These are phyloP conservation scores for Diaperis boleti DNA, from an alignment of 2,888 invertebrate genomes.

Conservation along the genomic window DNA sequence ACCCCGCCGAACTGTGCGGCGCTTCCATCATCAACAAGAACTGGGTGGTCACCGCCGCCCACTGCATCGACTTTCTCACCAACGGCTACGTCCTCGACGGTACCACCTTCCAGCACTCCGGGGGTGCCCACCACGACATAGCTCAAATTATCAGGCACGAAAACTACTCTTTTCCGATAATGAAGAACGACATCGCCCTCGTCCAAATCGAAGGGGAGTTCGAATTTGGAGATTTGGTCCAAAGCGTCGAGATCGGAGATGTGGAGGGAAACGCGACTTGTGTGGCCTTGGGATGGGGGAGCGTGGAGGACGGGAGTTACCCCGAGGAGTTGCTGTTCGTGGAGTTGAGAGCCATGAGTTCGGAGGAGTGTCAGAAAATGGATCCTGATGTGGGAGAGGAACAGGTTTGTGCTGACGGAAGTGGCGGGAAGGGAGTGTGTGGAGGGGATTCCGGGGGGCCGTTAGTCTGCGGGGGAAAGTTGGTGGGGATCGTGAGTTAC, in stretches of 20 bases:
- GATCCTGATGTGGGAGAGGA: not conserved
- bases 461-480: too few relatives aligned
- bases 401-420: too few relatives aligned
- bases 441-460: too few relatives aligned
- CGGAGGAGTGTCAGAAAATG: not conserved
- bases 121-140: not conserved
- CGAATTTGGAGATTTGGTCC: not conserved
- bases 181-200: not conserved
- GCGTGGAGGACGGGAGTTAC: not conserved
- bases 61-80: too few relatives aligned
- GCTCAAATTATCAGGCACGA: not conserved
- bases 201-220: not conserved
- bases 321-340: not conserved
- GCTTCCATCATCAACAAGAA: not conserved
- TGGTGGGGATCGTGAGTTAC: too few relatives aligned
- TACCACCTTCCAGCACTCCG: not conserved
- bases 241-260: not conserved
- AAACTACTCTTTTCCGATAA: not conserved
- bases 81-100: too few relatives aligned
- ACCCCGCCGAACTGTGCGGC: too few relatives aligned
- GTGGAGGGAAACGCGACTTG: not conserved
- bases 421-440: too few relatives aligned
- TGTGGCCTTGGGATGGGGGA: not conserved
- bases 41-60: too few relatives aligned
- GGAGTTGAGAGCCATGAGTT: not conserved